Base-by-base conservation (phyloP, 37 sponge, comb jelly and placozoan genomes). In the Axinella damicornis region DNA sequence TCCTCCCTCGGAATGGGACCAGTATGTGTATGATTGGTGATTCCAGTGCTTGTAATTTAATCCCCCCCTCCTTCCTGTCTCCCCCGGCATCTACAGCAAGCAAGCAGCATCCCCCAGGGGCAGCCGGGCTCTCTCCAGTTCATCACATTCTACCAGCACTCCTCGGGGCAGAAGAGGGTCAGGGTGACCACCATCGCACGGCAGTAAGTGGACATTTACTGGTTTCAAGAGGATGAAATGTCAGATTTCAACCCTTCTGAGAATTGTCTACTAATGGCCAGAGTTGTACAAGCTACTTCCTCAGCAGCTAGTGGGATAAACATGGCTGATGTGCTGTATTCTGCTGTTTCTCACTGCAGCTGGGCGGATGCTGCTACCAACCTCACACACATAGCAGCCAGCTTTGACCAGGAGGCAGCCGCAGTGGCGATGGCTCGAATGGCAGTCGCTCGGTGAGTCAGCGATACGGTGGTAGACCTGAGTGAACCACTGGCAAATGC, bases 181-280 rank as follows among this genome's bases (percentile, higher is more conserved):
- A 85, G 99, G 9, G 99, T 99, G 54, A 97, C 99, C 52, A 99
- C 99, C 33, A 73, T 97, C 12, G 96, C 97, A n/a, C 82, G 99
- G 53, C 93, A 99, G 94, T 98, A 59, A 88, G 99, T 81, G 60
- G 21, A 46, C 46, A 46, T 9, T 9, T 12, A 46, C 46, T 46
- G 46, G 46, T 46, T 46, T 4, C 4, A 12, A 46, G 46, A 9
- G 46, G 46, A 9, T 46, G 6, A 46, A 46, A 46, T 4, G 46
- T 46, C 46, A 46, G 6, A 46, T n/a, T n/a, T n/a, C n/a, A n/a
- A n/a, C n/a, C n/a, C n/a, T n/a, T n/a, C n/a, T n/a, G n/a, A n/a
- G n/a, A n/a, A n/a, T n/a, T n/a, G n/a, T n/a, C n/a, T n/a, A n/a
- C n/a, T n/a, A n/a, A n/a, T n/a, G n/a, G n/a, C n/a, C n/a, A n/a